These are phyloP conservation scores for Clamator glandarius DNA, from an alignment of 2,797 vertebrate species.

Conservation along the genomic window DNA sequence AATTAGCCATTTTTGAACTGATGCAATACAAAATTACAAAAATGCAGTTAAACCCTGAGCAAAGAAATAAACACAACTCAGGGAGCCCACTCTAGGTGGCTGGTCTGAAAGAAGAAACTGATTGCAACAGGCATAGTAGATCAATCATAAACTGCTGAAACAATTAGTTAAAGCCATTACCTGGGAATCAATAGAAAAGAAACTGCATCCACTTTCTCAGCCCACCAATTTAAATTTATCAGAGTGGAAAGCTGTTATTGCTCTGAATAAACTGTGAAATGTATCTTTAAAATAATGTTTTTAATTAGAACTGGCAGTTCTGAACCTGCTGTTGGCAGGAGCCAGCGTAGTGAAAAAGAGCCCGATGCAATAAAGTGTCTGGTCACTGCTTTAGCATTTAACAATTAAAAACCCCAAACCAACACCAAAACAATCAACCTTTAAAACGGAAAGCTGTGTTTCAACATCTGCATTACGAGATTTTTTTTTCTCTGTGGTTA, in stretches of 20 bases:
- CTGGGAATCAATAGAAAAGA: constrained; percentile 17
- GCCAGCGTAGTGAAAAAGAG: constrained; percentile 50
- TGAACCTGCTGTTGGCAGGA: constrained; percentile 63
- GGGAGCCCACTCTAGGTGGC: not conserved
- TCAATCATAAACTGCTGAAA: not conserved
- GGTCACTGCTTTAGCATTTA: constrained; percentile 23
- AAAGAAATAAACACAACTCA: not conserved
- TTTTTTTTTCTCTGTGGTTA: not conserved
- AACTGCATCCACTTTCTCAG: constrained; percentile 10
- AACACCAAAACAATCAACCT: not conserved
- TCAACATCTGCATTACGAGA: constrained; percentile 12
- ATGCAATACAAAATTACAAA: constrained; percentile 6
- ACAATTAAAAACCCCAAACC: not conserved
- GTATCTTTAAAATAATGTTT: constrained; percentile 71
- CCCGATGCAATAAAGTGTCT: constrained; percentile 16
- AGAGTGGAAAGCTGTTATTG: constrained; percentile 6
- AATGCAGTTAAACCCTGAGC: not conserved
- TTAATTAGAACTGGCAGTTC: constrained; percentile 73
- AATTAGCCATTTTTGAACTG: constrained; percentile 25
- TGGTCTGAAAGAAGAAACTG: not conserved
- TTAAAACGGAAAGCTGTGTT: constrained; percentile 46
- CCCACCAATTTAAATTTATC: constrained; percentile 35
- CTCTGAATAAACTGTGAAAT: constrained; percentile 64
- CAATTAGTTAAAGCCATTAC: constrained; percentile 25
- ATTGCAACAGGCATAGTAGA: not conserved